phyloP scores from a whole-genome alignment of 2,113 vertebrate species.

The Nannospalax galili region DNA sequence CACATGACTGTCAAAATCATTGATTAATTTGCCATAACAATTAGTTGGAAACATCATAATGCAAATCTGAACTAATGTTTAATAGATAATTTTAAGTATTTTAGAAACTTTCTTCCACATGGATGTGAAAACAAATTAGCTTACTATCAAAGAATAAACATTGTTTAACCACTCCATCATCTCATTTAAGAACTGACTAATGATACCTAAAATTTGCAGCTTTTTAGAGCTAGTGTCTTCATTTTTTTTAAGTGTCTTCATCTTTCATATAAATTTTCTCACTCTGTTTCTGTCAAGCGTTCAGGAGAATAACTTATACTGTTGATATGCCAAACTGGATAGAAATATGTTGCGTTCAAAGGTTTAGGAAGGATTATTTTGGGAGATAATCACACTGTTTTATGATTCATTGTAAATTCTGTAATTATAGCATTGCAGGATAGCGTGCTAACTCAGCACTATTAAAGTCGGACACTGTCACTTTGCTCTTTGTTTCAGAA shows the following conservation, averaged over 20 bases:
- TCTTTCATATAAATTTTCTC: neutral
- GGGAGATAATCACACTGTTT: conserved; percentile 57
- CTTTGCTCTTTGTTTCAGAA: neutral
- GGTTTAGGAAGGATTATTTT: conserved; percentile 45
- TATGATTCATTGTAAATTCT: conserved; percentile 62
- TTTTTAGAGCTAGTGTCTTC: neutral
- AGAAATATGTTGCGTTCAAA: conserved; percentile 39
- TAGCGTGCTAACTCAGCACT: conserved; percentile 47
- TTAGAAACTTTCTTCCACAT: neutral
- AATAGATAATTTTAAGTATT: neutral
- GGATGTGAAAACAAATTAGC: neutral
- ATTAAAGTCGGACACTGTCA: conserved; percentile 6
- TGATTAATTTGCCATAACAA: neutral
- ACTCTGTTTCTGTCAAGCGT: neutral
- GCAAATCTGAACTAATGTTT: neutral
- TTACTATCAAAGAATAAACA: neutral
- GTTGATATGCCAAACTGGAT: neutral
- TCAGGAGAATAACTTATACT: neutral
- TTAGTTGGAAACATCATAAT: neutral
- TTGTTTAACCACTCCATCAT: neutral
- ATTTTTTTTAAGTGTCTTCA: neutral
- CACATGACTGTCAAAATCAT: neutral
- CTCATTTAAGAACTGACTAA: neutral
- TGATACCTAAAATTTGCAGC: neutral
- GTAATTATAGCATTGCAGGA: neutral